Evolutionary conservation across 2,113 vertebrate genomes (phyloP).

Genomic region (Callorhinus ursinus): DNA sequence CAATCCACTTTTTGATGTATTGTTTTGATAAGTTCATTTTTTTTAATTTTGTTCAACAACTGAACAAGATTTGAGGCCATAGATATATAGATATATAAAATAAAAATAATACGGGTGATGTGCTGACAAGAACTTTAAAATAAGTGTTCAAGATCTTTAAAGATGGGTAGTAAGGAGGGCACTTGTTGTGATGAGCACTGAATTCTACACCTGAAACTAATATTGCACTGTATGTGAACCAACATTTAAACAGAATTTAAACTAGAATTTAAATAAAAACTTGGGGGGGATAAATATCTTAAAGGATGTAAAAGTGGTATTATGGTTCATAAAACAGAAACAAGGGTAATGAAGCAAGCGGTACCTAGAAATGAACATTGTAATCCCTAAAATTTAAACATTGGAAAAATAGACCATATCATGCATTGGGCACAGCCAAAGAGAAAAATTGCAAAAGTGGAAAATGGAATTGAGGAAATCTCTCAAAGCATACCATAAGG

Average conservation of each 20-base stretch:
- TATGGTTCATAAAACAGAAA: constrained; percentile 20
- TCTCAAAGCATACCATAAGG: neutral
- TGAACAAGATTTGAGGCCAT: neutral
- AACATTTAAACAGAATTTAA: neutral
- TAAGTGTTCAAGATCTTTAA: neutral
- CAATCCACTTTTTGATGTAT: neutral
- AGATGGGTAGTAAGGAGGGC: neutral
- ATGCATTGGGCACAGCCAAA: neutral
- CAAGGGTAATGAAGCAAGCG: neutral
- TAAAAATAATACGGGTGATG: neutral
- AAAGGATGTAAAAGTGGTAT: neutral
- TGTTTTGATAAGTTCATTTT: neutral
- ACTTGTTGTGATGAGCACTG: neutral
- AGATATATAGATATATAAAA: neutral
- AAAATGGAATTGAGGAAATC: neutral
- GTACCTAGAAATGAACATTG: neutral
- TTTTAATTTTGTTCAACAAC: constrained; percentile 1
- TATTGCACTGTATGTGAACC: neutral
- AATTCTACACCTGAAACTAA: neutral
- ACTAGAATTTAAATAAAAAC: neutral
- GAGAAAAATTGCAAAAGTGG: constrained; percentile 20
- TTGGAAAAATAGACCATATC: neutral
- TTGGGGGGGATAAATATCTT: neutral
- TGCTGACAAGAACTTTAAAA: constrained; percentile 13
- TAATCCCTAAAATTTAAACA: neutral